Conservation (phyloP, 1,140 invertebrate genomes). For the Teleopsis dalmanni region DNA sequence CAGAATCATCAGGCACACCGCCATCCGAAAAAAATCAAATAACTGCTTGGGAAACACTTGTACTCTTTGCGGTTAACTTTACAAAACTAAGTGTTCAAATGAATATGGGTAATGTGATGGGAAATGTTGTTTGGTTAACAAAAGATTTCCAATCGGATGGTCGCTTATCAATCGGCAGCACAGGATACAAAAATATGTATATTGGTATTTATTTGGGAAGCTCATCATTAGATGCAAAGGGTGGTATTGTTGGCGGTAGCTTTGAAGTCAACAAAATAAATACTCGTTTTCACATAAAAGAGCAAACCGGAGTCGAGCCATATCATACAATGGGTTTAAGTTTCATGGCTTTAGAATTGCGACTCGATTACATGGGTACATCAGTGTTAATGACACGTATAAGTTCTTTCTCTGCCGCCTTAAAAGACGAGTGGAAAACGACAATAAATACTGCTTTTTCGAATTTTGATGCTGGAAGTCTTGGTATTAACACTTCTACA, state of each 20-base stretch:
- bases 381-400: conserved; percentile 86
- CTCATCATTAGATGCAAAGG: conserved; percentile 88
- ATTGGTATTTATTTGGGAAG: conserved; percentile 80
- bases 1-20: conserved; percentile 34
- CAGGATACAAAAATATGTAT: conserved; percentile 87
- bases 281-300: conserved; percentile 78
- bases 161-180: conserved; percentile 85
- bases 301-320: conserved; percentile 82
- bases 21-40: conserved; percentile 43
- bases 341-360: conserved; percentile 75
- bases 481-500: conserved; percentile 13
- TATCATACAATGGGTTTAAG: conserved; percentile 81
- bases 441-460: conserved; percentile 35
- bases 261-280: conserved; percentile 86
- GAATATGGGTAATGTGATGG: conserved; percentile 99
- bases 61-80: conserved; percentile 92
- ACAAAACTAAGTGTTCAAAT: conserved; percentile 92
- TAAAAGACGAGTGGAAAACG: conserved; percentile 76
- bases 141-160: conserved; percentile 86
- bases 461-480: not conserved
- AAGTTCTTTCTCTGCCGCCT: conserved; percentile 68
- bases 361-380: conserved; percentile 94
- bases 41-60: conserved; percentile 87
- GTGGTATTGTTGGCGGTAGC: conserved; percentile 90
- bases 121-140: conserved; percentile 88